A percentile compares a stretch with the other conserved stretches of the same genome.
These are phyloP conservation scores for Clivina fossor DNA, from an alignment of 2,888 invertebrate genomes.

Conservation along the genomic window DNA sequence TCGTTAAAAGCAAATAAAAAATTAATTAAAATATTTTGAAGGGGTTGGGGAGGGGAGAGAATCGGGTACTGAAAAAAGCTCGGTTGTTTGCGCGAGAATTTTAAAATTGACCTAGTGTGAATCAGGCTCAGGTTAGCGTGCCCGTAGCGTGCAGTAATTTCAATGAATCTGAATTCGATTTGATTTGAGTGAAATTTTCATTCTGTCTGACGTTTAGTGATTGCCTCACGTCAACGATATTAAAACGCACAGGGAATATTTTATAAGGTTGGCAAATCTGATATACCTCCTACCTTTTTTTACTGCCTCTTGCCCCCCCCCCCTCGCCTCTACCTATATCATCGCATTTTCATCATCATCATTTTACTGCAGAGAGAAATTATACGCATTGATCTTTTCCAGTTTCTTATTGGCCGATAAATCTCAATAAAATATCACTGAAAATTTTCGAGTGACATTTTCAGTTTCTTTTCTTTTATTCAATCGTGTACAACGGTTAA, in stretches of 20 bases:
- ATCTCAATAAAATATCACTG: constrained; percentile 26
- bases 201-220: constrained; percentile 24
- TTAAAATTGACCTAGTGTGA: neutral
- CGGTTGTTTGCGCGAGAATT: too few relatives aligned
- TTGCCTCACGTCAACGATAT: constrained; percentile 28
- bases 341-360: neutral
- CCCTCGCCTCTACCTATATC: neutral
- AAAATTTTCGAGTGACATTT: constrained; percentile 14
- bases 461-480: constrained; percentile 19
- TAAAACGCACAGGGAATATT: constrained; percentile 28
- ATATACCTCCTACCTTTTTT: too few relatives aligned
- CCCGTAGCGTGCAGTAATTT: constrained; percentile 18
- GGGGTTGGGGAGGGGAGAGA: too few relatives aligned
- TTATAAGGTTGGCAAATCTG: constrained; percentile 23
- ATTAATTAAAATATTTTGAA: neutral
- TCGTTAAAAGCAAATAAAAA: neutral
- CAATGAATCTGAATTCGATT: constrained; percentile 25
- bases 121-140: too few relatives aligned
- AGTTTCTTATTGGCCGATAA: constrained; percentile 26
- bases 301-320: neutral
- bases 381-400: constrained; percentile 25
- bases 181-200: constrained; percentile 27
- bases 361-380: constrained; percentile 11
- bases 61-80: too few relatives aligned
- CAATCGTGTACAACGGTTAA: constrained; percentile 6